Evolutionary conservation across 2,888 invertebrate species (phyloP).

Genomic region (Plagodis dolabraria): DNA sequence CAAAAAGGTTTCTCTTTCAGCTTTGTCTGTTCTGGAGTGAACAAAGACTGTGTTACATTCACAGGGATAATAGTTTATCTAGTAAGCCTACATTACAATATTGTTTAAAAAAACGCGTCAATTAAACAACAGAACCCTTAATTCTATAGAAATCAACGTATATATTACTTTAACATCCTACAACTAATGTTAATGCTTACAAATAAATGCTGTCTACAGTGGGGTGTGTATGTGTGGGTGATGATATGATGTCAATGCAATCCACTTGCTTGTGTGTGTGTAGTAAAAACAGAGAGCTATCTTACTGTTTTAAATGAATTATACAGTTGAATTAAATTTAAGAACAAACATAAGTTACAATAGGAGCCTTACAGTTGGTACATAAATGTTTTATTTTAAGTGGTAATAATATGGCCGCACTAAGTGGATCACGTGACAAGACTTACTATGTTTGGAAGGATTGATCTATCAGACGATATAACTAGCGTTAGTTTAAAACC

Average conservation of each 20-base stretch:
- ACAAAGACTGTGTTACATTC: constrained; percentile 39
- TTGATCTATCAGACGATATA: constrained; percentile 43
- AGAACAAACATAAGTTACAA: not conserved
- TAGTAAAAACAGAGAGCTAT: not conserved
- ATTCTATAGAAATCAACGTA: constrained; percentile 81
- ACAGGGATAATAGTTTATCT: constrained; percentile 46
- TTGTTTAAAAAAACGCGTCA: constrained; percentile 56
- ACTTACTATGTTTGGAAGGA: constrained; percentile 31
- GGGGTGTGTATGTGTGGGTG: constrained; percentile 54
- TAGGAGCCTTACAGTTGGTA: not conserved
- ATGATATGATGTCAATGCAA: constrained; percentile 26
- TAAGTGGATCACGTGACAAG: constrained; percentile 49
- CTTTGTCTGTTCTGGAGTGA: constrained; percentile 5
- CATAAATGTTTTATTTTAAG: constrained; percentile 8
- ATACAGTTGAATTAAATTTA: not conserved
- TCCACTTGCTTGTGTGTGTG: constrained; percentile 25
- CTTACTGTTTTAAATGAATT: not conserved
- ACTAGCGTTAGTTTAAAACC: constrained; percentile 46
- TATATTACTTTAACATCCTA: constrained; percentile 84
- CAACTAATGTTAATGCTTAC: constrained; percentile 77
- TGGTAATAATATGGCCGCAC: constrained; percentile 17
- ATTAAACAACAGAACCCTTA: constrained; percentile 76
- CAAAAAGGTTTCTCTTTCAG: too few species aligned
- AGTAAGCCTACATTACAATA: constrained; percentile 44
- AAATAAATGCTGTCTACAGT: constrained; percentile 80